Conservation (phyloP, 2,888 invertebrate species). For the Sminthurinus aureus region DNA sequence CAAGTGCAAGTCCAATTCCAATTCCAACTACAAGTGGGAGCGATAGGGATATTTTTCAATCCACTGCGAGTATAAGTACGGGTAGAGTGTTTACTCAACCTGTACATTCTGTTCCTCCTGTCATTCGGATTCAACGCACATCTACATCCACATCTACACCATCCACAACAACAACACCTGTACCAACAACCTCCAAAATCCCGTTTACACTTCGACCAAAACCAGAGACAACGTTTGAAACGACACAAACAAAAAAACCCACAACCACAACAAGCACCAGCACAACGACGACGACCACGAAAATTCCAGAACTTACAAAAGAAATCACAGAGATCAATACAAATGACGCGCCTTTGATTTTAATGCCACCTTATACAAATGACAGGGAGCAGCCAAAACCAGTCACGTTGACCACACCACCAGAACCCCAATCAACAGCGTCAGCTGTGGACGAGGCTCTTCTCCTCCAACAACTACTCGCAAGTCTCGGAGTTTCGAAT, state of each 20-base stretch:
- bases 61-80: neutral
- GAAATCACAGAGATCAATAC: neutral
- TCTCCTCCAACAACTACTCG: slow-evolving; percentile 32
- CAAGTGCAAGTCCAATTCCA: too few relatives aligned
- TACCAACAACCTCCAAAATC: neutral
- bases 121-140: neutral
- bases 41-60: neutral
- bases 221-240: neutral
- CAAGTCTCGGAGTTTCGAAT: neutral
- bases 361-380: slow-evolving; percentile 38
- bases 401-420: neutral
- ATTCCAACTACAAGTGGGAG: too few relatives aligned
- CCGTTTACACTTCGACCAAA: slow-evolving; percentile 37
- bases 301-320: neutral
- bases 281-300: neutral
- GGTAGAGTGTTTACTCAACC: neutral
- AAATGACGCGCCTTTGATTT: slow-evolving; percentile 37
- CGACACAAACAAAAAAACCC: neutral
- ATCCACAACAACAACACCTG: neutral
- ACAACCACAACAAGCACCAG: slow-evolving; percentile 11
- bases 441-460: slow-evolving; percentile 1
- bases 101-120: neutral
- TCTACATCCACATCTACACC: neutral
- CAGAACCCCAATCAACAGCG: neutral
- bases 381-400: neutral